Evolutionary conservation across 2,797 vertebrate species (phyloP).

Genomic region (Brotula barbata): DNA sequence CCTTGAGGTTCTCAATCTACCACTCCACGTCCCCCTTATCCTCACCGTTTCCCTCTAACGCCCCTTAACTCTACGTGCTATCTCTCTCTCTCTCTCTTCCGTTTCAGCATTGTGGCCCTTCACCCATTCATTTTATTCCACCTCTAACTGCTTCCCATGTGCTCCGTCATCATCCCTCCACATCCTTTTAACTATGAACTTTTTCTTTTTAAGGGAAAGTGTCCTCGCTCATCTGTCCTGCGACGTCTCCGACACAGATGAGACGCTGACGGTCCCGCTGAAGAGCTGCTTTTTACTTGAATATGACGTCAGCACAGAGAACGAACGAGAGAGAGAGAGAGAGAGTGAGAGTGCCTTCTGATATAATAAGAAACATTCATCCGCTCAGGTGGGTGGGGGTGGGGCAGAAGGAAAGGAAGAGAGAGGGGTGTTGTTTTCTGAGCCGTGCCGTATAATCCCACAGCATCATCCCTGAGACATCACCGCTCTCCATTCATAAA

Average conservation of each 20-base stretch:
- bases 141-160: conserved; percentile 19
- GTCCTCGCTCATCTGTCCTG: too few relatives aligned
- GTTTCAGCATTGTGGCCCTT: conserved; percentile 9
- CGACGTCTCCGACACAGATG: too few relatives aligned
- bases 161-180: conserved; percentile 15
- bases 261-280: too few relatives aligned
- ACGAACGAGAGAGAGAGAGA: too few relatives aligned
- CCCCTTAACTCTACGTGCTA: too few relatives aligned
- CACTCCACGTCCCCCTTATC: conserved; percentile 9
- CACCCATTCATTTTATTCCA: conserved; percentile 32
- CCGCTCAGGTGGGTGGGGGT: conserved; percentile 7
- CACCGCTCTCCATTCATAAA: conserved; percentile 59
- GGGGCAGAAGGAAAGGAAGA: not conserved
- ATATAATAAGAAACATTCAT: conserved; percentile 30
- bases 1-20: too few relatives aligned
- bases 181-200: too few relatives aligned
- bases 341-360: conserved; percentile 31
- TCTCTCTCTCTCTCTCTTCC: conserved; percentile 11
- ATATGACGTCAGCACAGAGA: conserved; percentile 19
- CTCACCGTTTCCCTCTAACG: too few relatives aligned
- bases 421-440: conserved; percentile 24
- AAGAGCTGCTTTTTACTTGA: conserved; percentile 16
- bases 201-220: too few relatives aligned
- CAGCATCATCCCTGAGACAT: conserved; percentile 52
- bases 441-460: conserved; percentile 35